These are phyloP conservation scores for Amphilophus citrinellus DNA, from an alignment of 2,113 vertebrate genomes.

Conservation along the genomic window DNA sequence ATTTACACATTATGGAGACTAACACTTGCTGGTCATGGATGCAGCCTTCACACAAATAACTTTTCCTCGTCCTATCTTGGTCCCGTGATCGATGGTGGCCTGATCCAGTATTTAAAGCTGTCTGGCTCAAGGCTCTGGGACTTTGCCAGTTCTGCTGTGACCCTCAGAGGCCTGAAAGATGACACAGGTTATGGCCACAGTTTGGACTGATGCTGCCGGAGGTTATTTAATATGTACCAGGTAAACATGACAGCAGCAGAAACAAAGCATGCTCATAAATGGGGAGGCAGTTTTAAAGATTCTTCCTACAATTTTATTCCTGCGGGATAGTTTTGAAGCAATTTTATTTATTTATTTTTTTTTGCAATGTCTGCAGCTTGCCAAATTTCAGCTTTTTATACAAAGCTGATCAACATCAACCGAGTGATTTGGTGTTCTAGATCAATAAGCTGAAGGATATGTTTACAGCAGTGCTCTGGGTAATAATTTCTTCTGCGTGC, in stretches of 20 bases:
- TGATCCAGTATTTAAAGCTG: slow-evolving; percentile 66
- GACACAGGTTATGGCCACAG: slow-evolving; percentile 57
- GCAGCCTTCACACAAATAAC: slow-evolving; percentile 34
- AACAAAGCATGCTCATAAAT: not conserved
- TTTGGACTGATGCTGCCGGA: slow-evolving; percentile 64
- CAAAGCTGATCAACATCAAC: not conserved
- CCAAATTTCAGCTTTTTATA: not conserved
- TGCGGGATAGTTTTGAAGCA: not conserved
- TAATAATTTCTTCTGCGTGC: not conserved
- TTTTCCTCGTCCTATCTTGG: slow-evolving; percentile 47
- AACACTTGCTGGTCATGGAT: not conserved
- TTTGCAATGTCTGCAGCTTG: not conserved
- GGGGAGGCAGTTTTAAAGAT: not conserved
- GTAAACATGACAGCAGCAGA: slow-evolving; percentile 47
- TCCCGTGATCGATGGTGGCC: slow-evolving; percentile 67
- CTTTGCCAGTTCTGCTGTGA: slow-evolving; percentile 32
- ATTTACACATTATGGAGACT: slow-evolving; percentile 23
- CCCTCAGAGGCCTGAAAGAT: slow-evolving; percentile 47
- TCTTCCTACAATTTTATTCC: not conserved
- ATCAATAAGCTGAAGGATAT: not conserved
- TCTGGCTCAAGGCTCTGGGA: slow-evolving; percentile 52
- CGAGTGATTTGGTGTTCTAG: not conserved
- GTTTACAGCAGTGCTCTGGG: slow-evolving; percentile 6
- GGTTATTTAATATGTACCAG: slow-evolving; percentile 63
- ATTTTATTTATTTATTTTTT: not conserved